These are phyloP conservation scores for Argentina silus DNA, from an alignment of 2,797 vertebrate genomes.

Conservation along the genomic window DNA sequence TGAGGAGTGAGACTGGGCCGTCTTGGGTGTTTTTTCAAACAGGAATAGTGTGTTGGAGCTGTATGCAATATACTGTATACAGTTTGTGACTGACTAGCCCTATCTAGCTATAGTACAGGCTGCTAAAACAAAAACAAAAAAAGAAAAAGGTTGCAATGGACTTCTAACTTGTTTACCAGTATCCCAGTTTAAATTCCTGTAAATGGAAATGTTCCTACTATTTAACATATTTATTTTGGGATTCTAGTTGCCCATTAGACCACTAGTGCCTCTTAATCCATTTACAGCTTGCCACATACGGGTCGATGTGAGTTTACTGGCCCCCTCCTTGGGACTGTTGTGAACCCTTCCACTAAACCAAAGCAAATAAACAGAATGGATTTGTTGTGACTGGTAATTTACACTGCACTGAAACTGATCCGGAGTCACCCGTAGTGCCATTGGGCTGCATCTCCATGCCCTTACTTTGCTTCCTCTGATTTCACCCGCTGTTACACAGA, in stretches of 20 bases:
- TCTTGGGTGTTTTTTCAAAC: no score
- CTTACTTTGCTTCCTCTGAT: conserved; percentile 74
- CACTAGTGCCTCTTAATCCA: neutral
- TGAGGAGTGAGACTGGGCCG: no score
- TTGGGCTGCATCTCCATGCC: conserved; percentile 8
- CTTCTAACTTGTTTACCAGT: no score
- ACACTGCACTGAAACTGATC: no score
- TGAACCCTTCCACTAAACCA: neutral
- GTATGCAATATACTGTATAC: no score
- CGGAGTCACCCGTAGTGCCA: neutral
- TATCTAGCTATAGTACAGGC: no score
- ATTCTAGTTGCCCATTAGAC: neutral
- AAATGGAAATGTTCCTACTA: neutral
- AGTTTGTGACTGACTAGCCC: no score
- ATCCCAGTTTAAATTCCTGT: no score
- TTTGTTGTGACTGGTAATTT: no score
- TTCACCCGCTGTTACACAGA: conserved; percentile 76
- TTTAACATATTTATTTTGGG: neutral
- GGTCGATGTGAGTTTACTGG: neutral
- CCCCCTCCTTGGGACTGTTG: neutral
- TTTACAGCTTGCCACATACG: neutral
- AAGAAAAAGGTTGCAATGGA: no score
- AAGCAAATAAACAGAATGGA: neutral
- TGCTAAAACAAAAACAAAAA: no score
- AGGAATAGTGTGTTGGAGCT: no score